Base-by-base conservation (phyloP, 2,113 vertebrate genomes). In the Corvus moneduloides region DNA sequence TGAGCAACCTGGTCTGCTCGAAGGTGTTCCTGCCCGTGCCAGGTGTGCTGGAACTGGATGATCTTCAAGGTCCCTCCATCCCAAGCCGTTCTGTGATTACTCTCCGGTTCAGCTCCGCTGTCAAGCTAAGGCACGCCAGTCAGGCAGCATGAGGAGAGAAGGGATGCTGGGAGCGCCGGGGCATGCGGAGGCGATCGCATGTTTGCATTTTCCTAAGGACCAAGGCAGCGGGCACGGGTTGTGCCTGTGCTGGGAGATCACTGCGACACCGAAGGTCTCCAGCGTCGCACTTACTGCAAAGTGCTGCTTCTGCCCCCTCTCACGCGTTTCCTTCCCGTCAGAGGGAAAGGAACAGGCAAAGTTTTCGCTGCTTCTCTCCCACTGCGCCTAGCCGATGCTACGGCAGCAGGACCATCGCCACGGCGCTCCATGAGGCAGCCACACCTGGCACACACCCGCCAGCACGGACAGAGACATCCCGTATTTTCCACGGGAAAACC, bases 401-500 rank as follows among this genome's bases (percentile, higher is more conserved):
- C 1, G 14, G 11, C 10, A n/a, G 58, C 62, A 3, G 52, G 37
- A 81, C 23, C 48, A 6, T 7, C 2, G 43, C 48, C 16, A 13
- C n/a, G 12, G 48, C 19, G 49, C 66, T 37, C 7, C 49, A 0
- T 0, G 20, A 28, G 49, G 23, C 44, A 73, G 21, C 61, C 46
- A 27, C 89, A 11, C 28, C 49, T 21, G 82, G 37, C 61, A 2
- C 83, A 9, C 52, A 2, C 13, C 28, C n/a, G n/a, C n/a, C 78
- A 4, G 64, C 82, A 7, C 33, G 3, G 51, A 82, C 44, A 75
- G 58, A 49, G 81, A 11, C 9, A 30, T 8, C 35, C 4, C 28
- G 11, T 1, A 0, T 48, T 24, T 73, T 11, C 51, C 82, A 19
- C 3, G n/a, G 21, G 18, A 10, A 8, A 52, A 6, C 0, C 35